Base-by-base conservation (phyloP, 2,797 vertebrate species). In the Tokudaia muenninki region DNA sequence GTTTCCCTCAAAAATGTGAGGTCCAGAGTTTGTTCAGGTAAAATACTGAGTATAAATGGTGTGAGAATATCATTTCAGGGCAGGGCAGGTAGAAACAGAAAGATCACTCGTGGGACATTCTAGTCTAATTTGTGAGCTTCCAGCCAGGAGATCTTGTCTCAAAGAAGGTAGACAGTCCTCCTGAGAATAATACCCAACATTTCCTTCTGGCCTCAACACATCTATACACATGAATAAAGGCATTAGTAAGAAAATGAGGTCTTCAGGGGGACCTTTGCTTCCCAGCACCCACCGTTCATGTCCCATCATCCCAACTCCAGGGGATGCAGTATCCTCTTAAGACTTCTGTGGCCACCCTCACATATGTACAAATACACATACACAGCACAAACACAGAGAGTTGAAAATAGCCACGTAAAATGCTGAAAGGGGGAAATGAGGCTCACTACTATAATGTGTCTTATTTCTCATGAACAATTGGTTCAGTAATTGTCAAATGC, bases 381-480 rank as follows among this genome's bases (percentile, higher is more conserved):
- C 13, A 34, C 26, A 52, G 10, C 21, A 52, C 6, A 87, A 50
- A 70, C 0, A 87, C 14, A 57, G 50, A 87, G 10, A 57, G 37
- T 55, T 57, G 16, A 55, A 72, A 55, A 72, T 41, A 57, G 95
- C 52, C 0, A 84, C 79, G 9, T 6, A 86, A 57, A 75, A 59
- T 11, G 7, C 24, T 22, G 21, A 92, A 97, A 87, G 29, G 94
- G 24, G 95, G 91, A n/a, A 93, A 95, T 41, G 2, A 90, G 52
- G 79, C 57, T 67, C 82, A 19, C 2, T 80, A 19, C 19, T 22
- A 22, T 52, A 89, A 47, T 57, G 3, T 75, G 44, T 63, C 26
- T 70, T 83, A 67, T 10, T 79, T 83, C 11, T 65, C 57, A 0
- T 55, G 77, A 14, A 44, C 4, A 82, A 47, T 78, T 65, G 59